Evolutionary conservation across 2,888 invertebrate species (phyloP).

Genomic region (Penaeus monodon): DNA sequence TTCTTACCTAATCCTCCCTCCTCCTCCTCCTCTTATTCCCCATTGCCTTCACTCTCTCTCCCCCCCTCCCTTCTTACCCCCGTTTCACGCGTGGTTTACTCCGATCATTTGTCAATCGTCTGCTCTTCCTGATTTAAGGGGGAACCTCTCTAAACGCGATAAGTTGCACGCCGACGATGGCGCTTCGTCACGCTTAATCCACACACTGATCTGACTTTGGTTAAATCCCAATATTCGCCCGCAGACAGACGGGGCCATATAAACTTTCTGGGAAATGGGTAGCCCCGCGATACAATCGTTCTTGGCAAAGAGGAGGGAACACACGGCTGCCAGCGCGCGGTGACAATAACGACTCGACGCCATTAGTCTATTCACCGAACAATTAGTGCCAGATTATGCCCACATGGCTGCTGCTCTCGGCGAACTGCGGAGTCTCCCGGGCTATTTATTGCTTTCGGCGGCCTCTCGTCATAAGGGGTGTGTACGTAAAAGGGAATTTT

Average conservation of each 20-base stretch:
- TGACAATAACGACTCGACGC: neutral
- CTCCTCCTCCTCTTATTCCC: no score
- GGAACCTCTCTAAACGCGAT: neutral
- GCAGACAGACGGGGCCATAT: neutral
- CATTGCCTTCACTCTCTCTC: neutral
- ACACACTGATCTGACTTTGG: neutral
- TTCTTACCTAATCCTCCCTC: no score
- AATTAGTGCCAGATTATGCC: no score
- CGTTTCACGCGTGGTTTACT: neutral
- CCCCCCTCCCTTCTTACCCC: neutral
- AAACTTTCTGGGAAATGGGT: neutral
- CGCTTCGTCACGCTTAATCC: neutral
- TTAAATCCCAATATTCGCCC: no score
- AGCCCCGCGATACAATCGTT: neutral
- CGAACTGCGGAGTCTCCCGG: no score
- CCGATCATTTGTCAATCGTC: slow-evolving; percentile 3
- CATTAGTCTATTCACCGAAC: neutral
- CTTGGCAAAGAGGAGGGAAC: neutral
- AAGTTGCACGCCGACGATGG: slow-evolving; percentile 2
- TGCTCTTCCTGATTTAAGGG: neutral
- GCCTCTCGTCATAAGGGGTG: no score
- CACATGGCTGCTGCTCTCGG: no score
- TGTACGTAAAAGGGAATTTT: no score
- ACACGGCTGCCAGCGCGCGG: neutral
- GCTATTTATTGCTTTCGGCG: no score